A percentile compares a stretch with the other conserved stretches of the same genome.
Evolutionary conservation across 2,888 invertebrate species (phyloP).

Genomic region (Myopa tessellatipennis): DNA sequence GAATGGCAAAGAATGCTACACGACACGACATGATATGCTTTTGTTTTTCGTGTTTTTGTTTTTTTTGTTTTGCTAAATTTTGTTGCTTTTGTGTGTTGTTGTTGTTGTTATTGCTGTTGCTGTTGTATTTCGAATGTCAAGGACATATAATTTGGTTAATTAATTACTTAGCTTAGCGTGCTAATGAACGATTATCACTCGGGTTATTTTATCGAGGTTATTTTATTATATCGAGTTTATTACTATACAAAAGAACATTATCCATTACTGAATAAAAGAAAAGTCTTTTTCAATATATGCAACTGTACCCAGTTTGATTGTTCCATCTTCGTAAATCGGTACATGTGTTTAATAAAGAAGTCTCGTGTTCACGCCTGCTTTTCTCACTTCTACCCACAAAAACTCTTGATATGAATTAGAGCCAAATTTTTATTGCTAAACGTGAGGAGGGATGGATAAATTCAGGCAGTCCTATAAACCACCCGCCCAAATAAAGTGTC

Average conservation of each 20-base stretch:
- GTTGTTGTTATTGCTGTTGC: not conserved
- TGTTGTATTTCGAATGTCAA: constrained; percentile 25
- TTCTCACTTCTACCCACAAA: too few relatives aligned
- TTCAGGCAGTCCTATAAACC: not conserved
- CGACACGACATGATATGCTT: not conserved
- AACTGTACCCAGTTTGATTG: too few relatives aligned
- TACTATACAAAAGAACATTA: too few relatives aligned
- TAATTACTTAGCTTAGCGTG: not conserved
- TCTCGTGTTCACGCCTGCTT: too few relatives aligned
- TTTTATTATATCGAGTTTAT: too few relatives aligned
- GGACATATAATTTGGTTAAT: constrained; percentile 26
- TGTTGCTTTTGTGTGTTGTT: not conserved
- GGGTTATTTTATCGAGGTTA: too few relatives aligned
- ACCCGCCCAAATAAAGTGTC: constrained; percentile 19
- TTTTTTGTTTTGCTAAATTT: not conserved
- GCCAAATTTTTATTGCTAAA: not conserved
- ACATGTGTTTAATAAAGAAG: too few relatives aligned
- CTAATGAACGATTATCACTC: not conserved
- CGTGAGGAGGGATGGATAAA: not conserved
- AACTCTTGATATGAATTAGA: too few relatives aligned
- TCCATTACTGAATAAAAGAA: too few relatives aligned
- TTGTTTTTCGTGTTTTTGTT: not conserved
- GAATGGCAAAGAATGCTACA: constrained; percentile 2
- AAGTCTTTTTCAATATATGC: too few relatives aligned
- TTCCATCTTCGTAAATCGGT: too few relatives aligned